Conservation (phyloP, 1,140 invertebrate species). For the Brachionus asplanchnoidis region DNA sequence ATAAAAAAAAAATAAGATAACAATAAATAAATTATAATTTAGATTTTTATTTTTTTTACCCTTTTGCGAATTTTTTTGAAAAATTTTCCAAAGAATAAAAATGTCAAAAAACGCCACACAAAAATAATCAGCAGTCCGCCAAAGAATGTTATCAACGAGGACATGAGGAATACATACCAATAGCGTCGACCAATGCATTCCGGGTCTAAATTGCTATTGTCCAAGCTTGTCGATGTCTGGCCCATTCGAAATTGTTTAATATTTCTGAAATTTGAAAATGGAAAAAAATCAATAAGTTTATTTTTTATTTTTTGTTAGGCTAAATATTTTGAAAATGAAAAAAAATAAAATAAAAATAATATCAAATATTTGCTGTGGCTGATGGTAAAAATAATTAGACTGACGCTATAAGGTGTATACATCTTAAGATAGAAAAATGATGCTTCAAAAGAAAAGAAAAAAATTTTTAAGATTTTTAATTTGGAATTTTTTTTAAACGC, state of each 20-base stretch:
- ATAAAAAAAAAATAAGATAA: background rate
- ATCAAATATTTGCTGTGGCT: background rate
- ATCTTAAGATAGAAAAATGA: background rate
- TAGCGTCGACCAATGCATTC: constrained; percentile 36
- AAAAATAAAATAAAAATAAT: background rate
- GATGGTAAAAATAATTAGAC: background rate
- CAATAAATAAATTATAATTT: background rate
- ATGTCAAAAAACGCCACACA: constrained; percentile 19
- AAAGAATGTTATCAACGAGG: constrained; percentile 23
- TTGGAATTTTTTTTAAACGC: background rate
- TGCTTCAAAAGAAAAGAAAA: background rate
- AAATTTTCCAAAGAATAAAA: constrained; percentile 14
- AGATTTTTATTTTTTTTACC: background rate
- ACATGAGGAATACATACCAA: constrained; percentile 41
- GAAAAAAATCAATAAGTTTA: background rate
- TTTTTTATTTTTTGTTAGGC: background rate
- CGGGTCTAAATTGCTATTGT: constrained; percentile 34
- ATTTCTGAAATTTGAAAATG: background rate
- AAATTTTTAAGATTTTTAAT: background rate
- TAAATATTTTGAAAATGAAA: background rate
- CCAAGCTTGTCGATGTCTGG: constrained; percentile 28
- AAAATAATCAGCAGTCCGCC: constrained; percentile 30
- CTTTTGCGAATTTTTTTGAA: constrained; percentile 24
- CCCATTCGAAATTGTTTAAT: background rate
- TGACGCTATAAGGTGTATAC: background rate